Evolutionary conservation across 2,888 invertebrate genomes (phyloP), one percentile per base, ranked within the genome.

Genomic region (Acrocyrtus sp.): DNA sequence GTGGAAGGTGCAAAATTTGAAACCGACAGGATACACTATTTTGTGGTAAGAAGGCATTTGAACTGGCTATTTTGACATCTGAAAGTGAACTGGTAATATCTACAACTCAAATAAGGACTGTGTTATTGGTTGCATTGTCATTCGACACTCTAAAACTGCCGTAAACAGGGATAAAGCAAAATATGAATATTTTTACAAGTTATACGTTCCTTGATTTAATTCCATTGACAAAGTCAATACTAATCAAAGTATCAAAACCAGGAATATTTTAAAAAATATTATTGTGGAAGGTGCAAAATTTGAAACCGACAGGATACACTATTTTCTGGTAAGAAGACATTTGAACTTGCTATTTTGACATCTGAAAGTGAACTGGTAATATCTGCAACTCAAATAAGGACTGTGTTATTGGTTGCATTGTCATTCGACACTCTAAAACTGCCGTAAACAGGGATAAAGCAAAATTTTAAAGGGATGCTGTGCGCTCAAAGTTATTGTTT

Each of bases 71-170:
- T 19, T 53, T 19, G 24, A 34, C 22, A 15, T 24, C 24, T 15
- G 2, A 39, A 39, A 39, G 10, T 34, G 6, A 61, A 39, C n/a
- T n/a, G 27, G 15, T 41, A 17, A 34, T n/a, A 21, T 43, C 26
- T 57, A 41, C 17, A 22, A 41, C 17, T 39, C 51, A 41, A 39
- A 51, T 34, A 50, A 34, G 50, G 29, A 58, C 47, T 47, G 58
- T 50, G 22, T 17, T 60, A 12, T 8, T 19, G 39, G 4, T 15
- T 6, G 19, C 5, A 19, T 24, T 17, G 47, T 58, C 47, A 29
- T 39, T 17, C 27, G 34, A 29, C 2, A 21, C n/a, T 19, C 43
- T 43, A 6, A 50, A 24, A 6, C 50, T 34, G 24, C 21, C 19
- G 34, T 21, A 4, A 29, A 2, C 8, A 26, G 27, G 6, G 29